phyloP scores from a whole-genome alignment of 2,113 vertebrate species.

The Motacilla alba region DNA sequence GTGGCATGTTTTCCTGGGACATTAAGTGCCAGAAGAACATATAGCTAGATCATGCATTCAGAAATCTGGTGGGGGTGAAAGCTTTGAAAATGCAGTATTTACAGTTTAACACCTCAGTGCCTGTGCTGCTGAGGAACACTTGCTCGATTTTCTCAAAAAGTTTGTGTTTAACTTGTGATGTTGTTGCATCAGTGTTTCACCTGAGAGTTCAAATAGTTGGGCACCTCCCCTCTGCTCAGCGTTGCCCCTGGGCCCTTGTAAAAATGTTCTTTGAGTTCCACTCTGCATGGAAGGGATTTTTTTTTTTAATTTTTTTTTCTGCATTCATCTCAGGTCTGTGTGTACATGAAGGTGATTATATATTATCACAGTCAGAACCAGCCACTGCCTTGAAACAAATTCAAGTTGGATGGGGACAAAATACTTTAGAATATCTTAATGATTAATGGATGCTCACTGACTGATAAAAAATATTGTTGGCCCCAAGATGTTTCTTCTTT shows the following conservation, averaged over 20 bases:
- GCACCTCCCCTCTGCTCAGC: background rate
- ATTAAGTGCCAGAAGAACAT: background rate
- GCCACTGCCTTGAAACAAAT: background rate
- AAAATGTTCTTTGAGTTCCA: background rate
- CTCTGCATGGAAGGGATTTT: background rate
- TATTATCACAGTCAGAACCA: background rate
- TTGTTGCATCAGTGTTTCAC: background rate
- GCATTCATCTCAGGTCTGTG: background rate
- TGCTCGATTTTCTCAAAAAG: background rate
- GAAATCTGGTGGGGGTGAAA: background rate
- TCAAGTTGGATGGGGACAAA: background rate
- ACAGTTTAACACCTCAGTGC: background rate
- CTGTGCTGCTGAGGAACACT: background rate
- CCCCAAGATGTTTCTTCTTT: constrained; percentile 12
- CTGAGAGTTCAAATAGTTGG: background rate
- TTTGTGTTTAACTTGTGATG: background rate
- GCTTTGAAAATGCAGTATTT: background rate
- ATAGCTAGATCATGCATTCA: background rate
- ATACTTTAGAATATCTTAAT: background rate
- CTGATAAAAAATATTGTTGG: constrained; percentile 32
- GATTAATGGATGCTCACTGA: constrained; percentile 9
- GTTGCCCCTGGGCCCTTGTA: background rate
- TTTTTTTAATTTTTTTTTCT: background rate
- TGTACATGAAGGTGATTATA: background rate
- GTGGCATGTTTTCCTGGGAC: background rate